These are phyloP conservation scores for Cyprinella venusta DNA, from an alignment of 2,797 vertebrate species.

Conservation along the genomic window DNA sequence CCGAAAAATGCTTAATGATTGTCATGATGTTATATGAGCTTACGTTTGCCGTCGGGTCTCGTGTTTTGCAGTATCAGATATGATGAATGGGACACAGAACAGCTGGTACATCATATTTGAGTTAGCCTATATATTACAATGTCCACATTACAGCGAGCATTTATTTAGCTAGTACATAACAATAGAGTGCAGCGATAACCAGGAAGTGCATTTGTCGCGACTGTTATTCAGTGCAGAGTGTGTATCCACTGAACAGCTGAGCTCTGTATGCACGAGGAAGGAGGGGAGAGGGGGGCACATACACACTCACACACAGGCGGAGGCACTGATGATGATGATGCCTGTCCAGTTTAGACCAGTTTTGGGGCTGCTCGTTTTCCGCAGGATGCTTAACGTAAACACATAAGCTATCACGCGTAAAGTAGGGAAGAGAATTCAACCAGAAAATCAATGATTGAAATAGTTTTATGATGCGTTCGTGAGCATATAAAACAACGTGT, in stretches of 20 bases:
- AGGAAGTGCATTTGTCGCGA: slow-evolving; percentile 42
- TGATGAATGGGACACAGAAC: neutral
- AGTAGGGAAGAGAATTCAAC: neutral
- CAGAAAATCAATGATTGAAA: neutral
- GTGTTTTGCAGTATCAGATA: neutral
- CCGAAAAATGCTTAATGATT: neutral
- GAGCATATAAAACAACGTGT: neutral
- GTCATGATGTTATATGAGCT: neutral
- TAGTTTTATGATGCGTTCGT: neutral
- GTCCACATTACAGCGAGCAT: neutral
- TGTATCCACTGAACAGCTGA: slow-evolving; percentile 73
- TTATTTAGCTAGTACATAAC: slow-evolving; percentile 1
- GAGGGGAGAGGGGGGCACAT: slow-evolving; percentile 35
- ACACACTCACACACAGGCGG: slow-evolving; percentile 23
- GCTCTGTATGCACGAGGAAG: slow-evolving; percentile 51
- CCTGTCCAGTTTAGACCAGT: slow-evolving; percentile 85
- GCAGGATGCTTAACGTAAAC: slow-evolving; percentile 49
- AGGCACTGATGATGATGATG: slow-evolving; percentile 66
- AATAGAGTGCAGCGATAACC: slow-evolving; percentile 2
- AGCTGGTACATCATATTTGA: neutral
- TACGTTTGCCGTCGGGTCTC: neutral
- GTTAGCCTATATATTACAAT: neutral
- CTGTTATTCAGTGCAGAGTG: slow-evolving; percentile 45
- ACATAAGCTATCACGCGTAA: neutral
- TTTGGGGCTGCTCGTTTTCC: slow-evolving; percentile 66